Evolutionary conservation across 2,113 vertebrate genomes (phyloP).

Genomic region (Zosterops japonicus): DNA sequence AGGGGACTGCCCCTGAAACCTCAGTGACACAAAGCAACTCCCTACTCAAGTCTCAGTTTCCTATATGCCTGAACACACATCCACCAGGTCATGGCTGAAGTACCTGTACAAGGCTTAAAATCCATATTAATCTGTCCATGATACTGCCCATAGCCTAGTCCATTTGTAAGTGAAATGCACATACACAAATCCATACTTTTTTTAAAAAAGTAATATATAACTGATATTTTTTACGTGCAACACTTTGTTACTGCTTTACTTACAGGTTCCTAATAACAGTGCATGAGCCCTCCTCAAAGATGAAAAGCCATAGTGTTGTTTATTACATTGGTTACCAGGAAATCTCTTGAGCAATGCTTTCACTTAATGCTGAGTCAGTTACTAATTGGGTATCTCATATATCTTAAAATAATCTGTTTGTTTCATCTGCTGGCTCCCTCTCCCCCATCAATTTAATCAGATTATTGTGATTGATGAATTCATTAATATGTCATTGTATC

Average conservation of each 20-base stretch:
- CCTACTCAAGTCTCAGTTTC: neutral
- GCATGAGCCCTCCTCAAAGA: neutral
- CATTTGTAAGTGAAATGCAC: neutral
- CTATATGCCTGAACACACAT: neutral
- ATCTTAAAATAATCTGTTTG: constrained; percentile 64
- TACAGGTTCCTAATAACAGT: neutral
- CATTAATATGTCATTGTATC: neutral
- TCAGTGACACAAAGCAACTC: neutral
- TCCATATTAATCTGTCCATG: neutral
- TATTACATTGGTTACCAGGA: neutral
- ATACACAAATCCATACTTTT: neutral
- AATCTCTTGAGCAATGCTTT: constrained; percentile 43
- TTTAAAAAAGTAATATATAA: neutral
- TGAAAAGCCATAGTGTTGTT: constrained; percentile 5
- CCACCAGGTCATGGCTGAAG: neutral
- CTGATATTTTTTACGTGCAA: neutral
- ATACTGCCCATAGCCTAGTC: neutral
- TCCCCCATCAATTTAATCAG: constrained; percentile 53
- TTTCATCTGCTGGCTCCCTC: constrained; percentile 49
- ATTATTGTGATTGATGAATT: constrained; percentile 63
- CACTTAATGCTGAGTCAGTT: constrained; percentile 47
- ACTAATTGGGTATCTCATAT: constrained; percentile 45
- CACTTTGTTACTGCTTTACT: neutral
- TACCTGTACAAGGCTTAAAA: neutral
- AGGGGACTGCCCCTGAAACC: neutral